Percentiles rank a stretch among this genome's conserved stretches.
Evolutionary conservation across 2,113 vertebrate species (phyloP).

Genomic region (Dicentrarchus labrax): DNA sequence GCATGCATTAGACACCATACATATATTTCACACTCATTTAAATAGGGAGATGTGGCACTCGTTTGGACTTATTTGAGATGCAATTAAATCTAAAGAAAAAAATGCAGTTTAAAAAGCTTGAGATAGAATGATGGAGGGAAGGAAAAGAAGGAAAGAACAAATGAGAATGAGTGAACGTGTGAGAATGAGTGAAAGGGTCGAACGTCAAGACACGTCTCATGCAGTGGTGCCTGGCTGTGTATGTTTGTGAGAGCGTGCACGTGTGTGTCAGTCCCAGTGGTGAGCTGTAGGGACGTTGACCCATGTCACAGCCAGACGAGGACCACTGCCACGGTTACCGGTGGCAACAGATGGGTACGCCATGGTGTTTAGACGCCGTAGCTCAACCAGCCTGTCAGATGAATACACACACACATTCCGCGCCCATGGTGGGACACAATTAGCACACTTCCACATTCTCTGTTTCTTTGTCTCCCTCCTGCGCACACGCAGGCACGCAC

Average conservation of each 20-base stretch:
- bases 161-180: background rate
- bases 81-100: background rate
- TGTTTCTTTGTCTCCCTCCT: slow-evolving; percentile 40
- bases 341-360: slow-evolving; percentile 76
- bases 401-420: slow-evolving; percentile 24
- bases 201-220: background rate
- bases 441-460: slow-evolving; percentile 60
- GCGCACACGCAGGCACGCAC: slow-evolving; percentile 21
- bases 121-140: background rate
- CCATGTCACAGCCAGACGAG: slow-evolving; percentile 68
- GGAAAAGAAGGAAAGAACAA: background rate
- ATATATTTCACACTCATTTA: slow-evolving; percentile 64
- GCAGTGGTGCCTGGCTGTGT: slow-evolving; percentile 12
- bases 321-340: slow-evolving; percentile 68
- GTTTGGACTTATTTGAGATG: slow-evolving; percentile 1
- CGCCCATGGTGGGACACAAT: slow-evolving; percentile 68
- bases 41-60: slow-evolving; percentile 21
- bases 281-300: slow-evolving; percentile 62
- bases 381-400: slow-evolving; percentile 63
- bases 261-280: slow-evolving; percentile 51
- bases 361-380: slow-evolving; percentile 68
- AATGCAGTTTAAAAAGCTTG: background rate
- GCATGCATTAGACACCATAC: slow-evolving; percentile 48
- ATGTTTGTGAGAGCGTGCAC: background rate
- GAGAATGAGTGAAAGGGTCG: background rate